Conservation (phyloP, 2,888 invertebrate species). For the Pedicia rivosa region DNA sequence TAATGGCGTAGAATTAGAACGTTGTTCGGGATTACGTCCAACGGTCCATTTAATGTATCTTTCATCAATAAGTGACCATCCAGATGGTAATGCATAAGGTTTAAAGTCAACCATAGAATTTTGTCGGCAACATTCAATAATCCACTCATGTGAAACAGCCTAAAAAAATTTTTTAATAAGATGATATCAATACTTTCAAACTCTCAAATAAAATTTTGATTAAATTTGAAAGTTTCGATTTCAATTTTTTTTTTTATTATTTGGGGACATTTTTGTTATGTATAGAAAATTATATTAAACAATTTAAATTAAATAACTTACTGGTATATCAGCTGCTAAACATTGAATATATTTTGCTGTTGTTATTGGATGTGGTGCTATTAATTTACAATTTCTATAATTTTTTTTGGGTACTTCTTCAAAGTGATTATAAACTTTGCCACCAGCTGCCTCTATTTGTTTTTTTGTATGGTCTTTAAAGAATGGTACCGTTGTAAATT, state of each 20-base stretch:
- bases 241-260: background rate
- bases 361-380: conserved; percentile 53
- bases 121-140: conserved; percentile 41
- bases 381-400: conserved; percentile 37
- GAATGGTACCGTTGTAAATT: conserved; percentile 34
- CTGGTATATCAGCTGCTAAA: conserved; percentile 44
- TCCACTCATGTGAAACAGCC: conserved; percentile 53
- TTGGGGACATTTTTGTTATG: too few species aligned
- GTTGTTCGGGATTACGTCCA: conserved; percentile 21
- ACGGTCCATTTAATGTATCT: conserved; percentile 29
- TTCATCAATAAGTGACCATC: conserved; percentile 38
- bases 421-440: conserved; percentile 42
- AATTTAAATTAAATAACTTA: conserved; percentile 9
- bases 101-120: conserved; percentile 29
- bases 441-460: conserved; percentile 46
- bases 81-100: conserved; percentile 40
- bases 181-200: too few species aligned
- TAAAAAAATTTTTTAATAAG: too few species aligned
- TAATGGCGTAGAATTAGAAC: conserved; percentile 30
- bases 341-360: conserved; percentile 61
- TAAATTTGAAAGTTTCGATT: background rate
- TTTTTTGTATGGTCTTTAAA: conserved; percentile 39
- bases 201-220: too few species aligned
- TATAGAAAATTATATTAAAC: background rate
- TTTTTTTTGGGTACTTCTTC: conserved; percentile 38